A percentile compares a stretch with the other conserved stretches of the same genome.
phyloP scores from a whole-genome alignment of 2,888 invertebrate species.

The Elmis aenea region DNA sequence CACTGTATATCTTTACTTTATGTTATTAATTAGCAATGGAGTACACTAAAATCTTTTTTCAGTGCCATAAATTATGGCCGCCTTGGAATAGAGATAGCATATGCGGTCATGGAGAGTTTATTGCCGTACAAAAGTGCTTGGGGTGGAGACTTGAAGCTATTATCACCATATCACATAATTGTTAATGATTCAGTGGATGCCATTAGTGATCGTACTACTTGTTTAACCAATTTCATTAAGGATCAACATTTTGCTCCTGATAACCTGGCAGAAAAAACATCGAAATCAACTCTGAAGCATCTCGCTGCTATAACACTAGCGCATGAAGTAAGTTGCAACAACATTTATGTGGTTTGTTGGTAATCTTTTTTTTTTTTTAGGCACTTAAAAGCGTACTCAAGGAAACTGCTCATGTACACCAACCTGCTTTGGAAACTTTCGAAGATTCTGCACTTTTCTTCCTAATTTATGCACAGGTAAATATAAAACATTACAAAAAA shows the following conservation, averaged over 20 bases:
- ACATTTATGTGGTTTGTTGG: background rate
- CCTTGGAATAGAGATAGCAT: conserved; percentile 47
- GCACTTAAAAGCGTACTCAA: conserved; percentile 29
- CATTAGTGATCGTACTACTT: conserved; percentile 25
- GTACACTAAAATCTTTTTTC: conserved; percentile 20
- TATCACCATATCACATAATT: conserved; percentile 40
- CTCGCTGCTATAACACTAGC: conserved; percentile 40
- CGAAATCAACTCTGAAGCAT: conserved; percentile 35
- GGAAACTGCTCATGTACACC: conserved; percentile 40
- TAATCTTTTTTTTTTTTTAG: conserved; percentile 23
- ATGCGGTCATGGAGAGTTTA: conserved; percentile 47
- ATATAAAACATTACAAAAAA: conserved; percentile 5
- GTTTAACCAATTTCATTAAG: conserved; percentile 29
- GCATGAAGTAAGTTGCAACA: conserved; percentile 35
- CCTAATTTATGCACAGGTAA: conserved; percentile 52
- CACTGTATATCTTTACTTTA: too few relatives aligned
- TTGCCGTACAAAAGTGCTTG: conserved; percentile 42
- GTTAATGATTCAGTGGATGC: conserved; percentile 39
- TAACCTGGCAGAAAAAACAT: conserved; percentile 35
- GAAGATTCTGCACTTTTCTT: conserved; percentile 53
- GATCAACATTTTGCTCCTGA: conserved; percentile 27
- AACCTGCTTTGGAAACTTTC: conserved; percentile 47
- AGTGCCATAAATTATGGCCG: conserved; percentile 50
- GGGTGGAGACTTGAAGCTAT: conserved; percentile 44
- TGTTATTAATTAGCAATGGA: too few relatives aligned